Base-by-base conservation (phyloP, 2,113 vertebrate species). In the Ciconia maguari region DNA sequence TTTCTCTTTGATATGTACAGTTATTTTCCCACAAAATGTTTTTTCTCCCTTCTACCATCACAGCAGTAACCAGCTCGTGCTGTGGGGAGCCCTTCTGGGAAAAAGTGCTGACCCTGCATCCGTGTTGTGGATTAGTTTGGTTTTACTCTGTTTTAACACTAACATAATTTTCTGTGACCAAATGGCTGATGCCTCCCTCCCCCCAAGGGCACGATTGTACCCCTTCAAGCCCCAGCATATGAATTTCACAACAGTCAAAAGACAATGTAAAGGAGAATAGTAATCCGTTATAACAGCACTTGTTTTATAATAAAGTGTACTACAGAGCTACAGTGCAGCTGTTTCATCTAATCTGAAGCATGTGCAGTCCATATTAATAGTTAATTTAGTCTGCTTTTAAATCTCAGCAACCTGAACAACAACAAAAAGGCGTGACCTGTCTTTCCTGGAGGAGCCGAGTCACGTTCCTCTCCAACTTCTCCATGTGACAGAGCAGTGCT, bases 401-500 rank as follows among this genome's bases (percentile, higher is more conserved):
- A 98, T 97, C 86, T 87, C 86, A 94, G 94, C 38, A 95, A 94
- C 51, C 80, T 93, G 93, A 97, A 95, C 92, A 95, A 87, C 93
- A 97, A 95, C 91, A 83, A 98, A 98, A 97, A 98, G 96, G 97
- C 93, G 30, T 98, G 98, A 98, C 97, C 98, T 95, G 97, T 91
- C 98, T 98, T 96, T 98, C 96, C 89, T 72, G 57, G 46, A 89
- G 96, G 95, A 97, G 90, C 87, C 76, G 19, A 71, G 85, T 97
- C 97, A 97, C 97, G 92, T 98, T 98, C 96, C 97, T 97, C 96
- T 97, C 97, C 96, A 96, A 94, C 96, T 97, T 98, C 96, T 98
- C 97, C 98, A 98, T 98, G 98, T 98, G 98, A 98, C 97, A 97
- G 94, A 97, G 96, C 91, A 94, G 95, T 97, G 91, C 97, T 96